phyloP scores from a whole-genome alignment of 2,888 invertebrate species.

The Sclerodermus sp. region DNA sequence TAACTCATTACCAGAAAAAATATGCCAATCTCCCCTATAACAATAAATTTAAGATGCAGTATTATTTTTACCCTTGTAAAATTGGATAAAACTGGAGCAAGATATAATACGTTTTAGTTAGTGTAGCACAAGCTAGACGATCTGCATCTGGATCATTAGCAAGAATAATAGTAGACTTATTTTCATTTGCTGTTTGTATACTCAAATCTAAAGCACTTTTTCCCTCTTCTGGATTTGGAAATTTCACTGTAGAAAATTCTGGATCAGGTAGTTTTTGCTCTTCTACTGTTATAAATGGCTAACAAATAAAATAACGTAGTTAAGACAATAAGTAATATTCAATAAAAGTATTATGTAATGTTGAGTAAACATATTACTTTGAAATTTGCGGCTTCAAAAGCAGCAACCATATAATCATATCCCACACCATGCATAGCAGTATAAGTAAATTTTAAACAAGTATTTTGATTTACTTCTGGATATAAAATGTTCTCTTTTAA shows the following conservation, averaged over 20 bases:
- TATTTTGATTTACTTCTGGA: conserved; percentile 62
- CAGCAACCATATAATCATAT: conserved; percentile 72
- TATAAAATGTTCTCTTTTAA: conserved; percentile 63
- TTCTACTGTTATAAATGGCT: conserved; percentile 68
- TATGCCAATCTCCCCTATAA: conserved; percentile 74
- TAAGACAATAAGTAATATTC: not conserved
- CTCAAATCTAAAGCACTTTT: conserved; percentile 76
- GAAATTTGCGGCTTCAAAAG: conserved; percentile 76
- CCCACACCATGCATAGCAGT: conserved; percentile 99
- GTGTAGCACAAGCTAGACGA: conserved; percentile 86
- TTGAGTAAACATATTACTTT: conserved; percentile 60
- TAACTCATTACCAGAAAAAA: conserved; percentile 94
- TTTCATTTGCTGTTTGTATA: conserved; percentile 74
- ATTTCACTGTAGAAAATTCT: conserved; percentile 94
- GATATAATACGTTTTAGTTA: conserved; percentile 62
- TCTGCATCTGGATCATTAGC: conserved; percentile 99
- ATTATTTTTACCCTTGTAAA: not conserved
- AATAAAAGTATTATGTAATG: not conserved
- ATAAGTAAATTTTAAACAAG: conserved; percentile 75
- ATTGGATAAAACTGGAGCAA: not conserved
- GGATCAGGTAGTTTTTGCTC: conserved; percentile 90
- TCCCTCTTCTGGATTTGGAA: conserved; percentile 98
- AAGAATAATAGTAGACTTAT: conserved; percentile 74
- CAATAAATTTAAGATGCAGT: not conserved
- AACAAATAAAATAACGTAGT: conserved; percentile 18